These are phyloP conservation scores for Phyllostomus discolor DNA, from an alignment of 2,113 vertebrate genomes.

Conservation along the genomic window DNA sequence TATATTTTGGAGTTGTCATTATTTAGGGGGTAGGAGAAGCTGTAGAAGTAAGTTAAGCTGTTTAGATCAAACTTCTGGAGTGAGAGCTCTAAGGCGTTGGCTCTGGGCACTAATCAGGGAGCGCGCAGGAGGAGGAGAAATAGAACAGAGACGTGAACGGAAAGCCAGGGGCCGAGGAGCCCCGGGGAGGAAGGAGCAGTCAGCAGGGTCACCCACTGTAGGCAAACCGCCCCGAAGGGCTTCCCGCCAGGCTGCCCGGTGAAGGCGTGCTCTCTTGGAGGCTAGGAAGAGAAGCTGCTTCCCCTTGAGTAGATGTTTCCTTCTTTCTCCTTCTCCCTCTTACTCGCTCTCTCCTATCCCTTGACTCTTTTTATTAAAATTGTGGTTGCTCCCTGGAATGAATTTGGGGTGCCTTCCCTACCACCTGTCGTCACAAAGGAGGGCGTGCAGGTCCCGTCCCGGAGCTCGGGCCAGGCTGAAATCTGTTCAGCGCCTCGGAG, in stretches of 20 bases:
- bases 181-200: background rate
- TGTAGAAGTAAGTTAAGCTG: background rate
- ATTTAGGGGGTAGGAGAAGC: background rate
- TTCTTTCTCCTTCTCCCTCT: background rate
- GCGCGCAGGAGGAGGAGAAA: background rate
- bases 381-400: background rate
- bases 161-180: background rate
- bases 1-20: background rate
- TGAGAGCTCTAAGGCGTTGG: background rate
- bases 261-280: background rate
- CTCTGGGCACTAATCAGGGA: background rate
- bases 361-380: background rate
- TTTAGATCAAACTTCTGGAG: background rate
- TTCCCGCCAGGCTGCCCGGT: background rate
- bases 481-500: background rate
- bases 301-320: background rate
- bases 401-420: background rate
- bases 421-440: background rate
- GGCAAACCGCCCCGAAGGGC: background rate
- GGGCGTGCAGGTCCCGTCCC: rapidly evolving
- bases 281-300: background rate
- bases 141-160: background rate
- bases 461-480: background rate
- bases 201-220: background rate
- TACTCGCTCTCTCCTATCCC: background rate